These are phyloP conservation scores for Diorhabda elongata DNA, from an alignment of 1,140 invertebrate genomes.

Conservation along the genomic window DNA sequence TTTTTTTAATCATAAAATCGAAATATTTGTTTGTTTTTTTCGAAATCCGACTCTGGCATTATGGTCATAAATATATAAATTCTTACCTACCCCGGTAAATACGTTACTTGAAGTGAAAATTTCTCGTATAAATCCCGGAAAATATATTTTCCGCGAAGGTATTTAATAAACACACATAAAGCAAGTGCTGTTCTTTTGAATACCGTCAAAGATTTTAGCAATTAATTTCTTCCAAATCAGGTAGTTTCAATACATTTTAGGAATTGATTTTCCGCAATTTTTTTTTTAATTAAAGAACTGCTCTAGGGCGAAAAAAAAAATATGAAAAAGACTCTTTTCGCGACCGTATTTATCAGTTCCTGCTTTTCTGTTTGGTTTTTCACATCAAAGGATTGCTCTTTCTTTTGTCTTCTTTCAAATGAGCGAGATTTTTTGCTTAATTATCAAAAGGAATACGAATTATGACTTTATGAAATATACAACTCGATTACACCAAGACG, in stretches of 20 bases:
- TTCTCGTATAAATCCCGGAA: neutral
- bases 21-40: too few relatives aligned
- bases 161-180: slow-evolving; percentile 3
- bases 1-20: too few relatives aligned
- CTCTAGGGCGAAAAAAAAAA: slow-evolving; percentile 12
- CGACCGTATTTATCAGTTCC: slow-evolving; percentile 33
- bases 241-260: slow-evolving; percentile 39
- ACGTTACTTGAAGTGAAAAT: too few relatives aligned
- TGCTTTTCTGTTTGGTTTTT: slow-evolving; percentile 28
- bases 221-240: slow-evolving; percentile 44
- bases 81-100: too few relatives aligned
- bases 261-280: slow-evolving; percentile 29
- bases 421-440: slow-evolving; percentile 23
- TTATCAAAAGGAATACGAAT: slow-evolving; percentile 17
- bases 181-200: slow-evolving; percentile 21
- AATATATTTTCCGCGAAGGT: neutral
- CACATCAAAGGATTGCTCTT: slow-evolving; percentile 34
- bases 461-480: slow-evolving; percentile 3
- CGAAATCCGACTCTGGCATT: too few relatives aligned
- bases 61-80: too few relatives aligned
- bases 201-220: slow-evolving; percentile 28
- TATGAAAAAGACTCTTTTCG: slow-evolving; percentile 18
- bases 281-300: slow-evolving; percentile 35
- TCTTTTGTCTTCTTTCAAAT: slow-evolving; percentile 26
- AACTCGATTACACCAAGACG: slow-evolving; percentile 10